A percentile compares a stretch with the other conserved stretches of the same genome.
These are phyloP conservation scores for Cladopsammia gracilis DNA, from an alignment of 64 coral and sea anemone species.

Conservation along the genomic window DNA sequence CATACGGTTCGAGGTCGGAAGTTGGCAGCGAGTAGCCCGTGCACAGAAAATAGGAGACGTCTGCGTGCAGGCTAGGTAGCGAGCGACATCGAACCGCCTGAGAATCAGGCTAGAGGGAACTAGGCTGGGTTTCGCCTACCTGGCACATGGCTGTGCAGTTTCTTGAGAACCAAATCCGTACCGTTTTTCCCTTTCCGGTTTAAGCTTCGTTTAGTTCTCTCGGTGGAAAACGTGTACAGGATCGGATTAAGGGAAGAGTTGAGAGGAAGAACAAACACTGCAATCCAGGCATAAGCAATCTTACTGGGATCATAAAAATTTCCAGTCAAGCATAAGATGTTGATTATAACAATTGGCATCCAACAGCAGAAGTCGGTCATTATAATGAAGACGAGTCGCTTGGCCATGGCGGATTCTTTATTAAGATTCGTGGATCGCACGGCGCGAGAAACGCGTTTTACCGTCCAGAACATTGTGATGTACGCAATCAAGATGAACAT, in stretches of 20 bases:
- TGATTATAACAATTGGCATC: conserved; percentile 53
- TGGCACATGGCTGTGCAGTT: no score
- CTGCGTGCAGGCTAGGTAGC: no score
- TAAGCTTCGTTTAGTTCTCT: no score
- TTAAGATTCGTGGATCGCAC: conserved; percentile 23
- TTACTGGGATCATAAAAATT: conserved; percentile 9
- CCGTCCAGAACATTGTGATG: conserved; percentile 6
- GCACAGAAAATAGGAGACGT: no score
- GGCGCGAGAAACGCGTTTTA: neutral
- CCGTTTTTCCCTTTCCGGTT: no score
- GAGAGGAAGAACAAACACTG: conserved; percentile 46
- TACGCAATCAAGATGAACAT: conserved; percentile 36
- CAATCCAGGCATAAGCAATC: conserved; percentile 44
- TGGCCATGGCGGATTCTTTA: conserved; percentile 15
- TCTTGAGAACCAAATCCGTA: no score
- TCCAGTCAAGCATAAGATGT: neutral
- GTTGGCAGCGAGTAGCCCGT: no score
- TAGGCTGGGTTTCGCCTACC: no score
- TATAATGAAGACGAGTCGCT: conserved; percentile 18
- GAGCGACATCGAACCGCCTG: no score
- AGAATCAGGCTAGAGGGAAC: no score
- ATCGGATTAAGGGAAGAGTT: conserved; percentile 60
- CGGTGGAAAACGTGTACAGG: conserved; percentile 60
- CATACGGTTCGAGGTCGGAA: no score
- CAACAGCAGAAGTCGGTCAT: conserved; percentile 48